A percentile compares a stretch with the other conserved stretches of the same genome.
These are phyloP conservation scores for Zygothrica quintamaculata DNA, from an alignment of 2,888 invertebrate species.

Conservation along the genomic window DNA sequence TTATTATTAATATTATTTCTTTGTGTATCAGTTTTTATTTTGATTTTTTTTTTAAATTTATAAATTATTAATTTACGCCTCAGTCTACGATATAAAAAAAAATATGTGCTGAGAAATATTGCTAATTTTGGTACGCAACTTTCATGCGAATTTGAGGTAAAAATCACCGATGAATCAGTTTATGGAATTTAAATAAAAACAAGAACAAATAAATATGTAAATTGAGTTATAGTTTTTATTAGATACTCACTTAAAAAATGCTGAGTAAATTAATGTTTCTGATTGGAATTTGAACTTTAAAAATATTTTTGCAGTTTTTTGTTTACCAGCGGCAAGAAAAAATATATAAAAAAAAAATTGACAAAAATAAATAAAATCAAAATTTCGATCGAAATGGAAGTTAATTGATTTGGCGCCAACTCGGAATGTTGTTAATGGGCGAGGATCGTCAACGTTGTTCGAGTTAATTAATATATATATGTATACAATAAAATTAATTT, in stretches of 20 bases:
- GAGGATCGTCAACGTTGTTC: conserved; percentile 43
- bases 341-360: conserved; percentile 4
- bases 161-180: conserved; percentile 72
- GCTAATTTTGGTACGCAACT: conserved; percentile 60
- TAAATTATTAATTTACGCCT: conserved; percentile 69
- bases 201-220: conserved; percentile 60
- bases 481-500: conserved; percentile 23
- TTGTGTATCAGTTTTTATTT: no score
- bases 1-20: conserved; percentile 15
- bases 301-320: conserved; percentile 62
- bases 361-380: conserved; percentile 24
- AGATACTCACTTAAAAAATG: not conserved
- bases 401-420: conserved; percentile 73
- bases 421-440: conserved; percentile 66
- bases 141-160: conserved; percentile 53
- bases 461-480: conserved; percentile 61
- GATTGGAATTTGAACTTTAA: conserved; percentile 40
- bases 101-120: conserved; percentile 42
- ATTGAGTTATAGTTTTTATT: conserved; percentile 55
- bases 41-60: conserved; percentile 49
- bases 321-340: conserved; percentile 39
- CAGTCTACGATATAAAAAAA: conserved; percentile 35
- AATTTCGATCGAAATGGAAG: conserved; percentile 51
- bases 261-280: conserved; percentile 57
- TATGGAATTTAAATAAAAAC: conserved; percentile 33